Conservation (phyloP, 2,888 invertebrate genomes). For the Magallana nippona region DNA sequence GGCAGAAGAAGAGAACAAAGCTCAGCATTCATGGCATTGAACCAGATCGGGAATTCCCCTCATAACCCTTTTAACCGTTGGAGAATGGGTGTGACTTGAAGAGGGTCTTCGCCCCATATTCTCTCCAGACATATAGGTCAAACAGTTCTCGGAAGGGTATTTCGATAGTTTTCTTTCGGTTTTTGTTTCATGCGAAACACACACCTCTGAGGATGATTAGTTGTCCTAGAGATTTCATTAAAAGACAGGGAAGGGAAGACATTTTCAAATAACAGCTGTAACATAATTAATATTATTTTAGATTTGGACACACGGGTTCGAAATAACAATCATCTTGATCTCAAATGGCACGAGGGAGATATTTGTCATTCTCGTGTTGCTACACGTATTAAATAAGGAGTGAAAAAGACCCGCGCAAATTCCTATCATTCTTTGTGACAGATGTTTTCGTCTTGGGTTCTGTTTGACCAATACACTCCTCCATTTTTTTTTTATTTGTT, state of each 20-base stretch:
- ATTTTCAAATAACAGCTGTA: too few species aligned
- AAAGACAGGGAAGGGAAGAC: too few species aligned
- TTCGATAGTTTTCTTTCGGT: too few species aligned
- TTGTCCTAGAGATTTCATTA: too few species aligned
- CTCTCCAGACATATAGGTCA: not conserved
- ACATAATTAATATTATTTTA: too few species aligned
- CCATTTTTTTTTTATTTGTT: not conserved
- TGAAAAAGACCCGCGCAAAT: conserved; percentile 11
- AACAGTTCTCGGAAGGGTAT: not conserved
- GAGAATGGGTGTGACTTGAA: not conserved
- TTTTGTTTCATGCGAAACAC: too few species aligned
- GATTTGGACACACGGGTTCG: too few species aligned
- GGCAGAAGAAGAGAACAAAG: conserved; percentile 27
- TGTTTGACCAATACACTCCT: conserved; percentile 30
- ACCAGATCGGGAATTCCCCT: conserved; percentile 30
- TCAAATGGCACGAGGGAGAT: too few species aligned
- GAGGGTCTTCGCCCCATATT: conserved; percentile 29
- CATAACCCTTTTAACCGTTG: not conserved
- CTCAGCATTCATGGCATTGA: not conserved
- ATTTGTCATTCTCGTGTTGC: not conserved
- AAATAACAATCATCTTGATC: too few species aligned
- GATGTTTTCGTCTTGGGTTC: conserved; percentile 8
- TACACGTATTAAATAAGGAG: not conserved
- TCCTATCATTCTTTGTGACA: conserved; percentile 16
- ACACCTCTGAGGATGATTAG: too few species aligned